Base-by-base conservation (phyloP, 2,797 vertebrate genomes). In the Dryobates pubescens region DNA sequence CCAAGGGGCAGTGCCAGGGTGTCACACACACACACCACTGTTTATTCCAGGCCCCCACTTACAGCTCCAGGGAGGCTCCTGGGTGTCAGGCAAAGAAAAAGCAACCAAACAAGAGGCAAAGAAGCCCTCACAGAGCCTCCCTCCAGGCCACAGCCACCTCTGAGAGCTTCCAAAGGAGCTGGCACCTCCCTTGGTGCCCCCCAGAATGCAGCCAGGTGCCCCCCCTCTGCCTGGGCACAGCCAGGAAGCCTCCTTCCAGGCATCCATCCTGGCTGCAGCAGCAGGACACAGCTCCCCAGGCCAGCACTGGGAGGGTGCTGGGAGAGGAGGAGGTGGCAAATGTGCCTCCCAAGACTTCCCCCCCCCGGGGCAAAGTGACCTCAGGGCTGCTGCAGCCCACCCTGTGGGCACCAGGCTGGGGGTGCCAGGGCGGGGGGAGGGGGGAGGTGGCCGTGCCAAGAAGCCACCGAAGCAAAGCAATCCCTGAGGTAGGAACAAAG, bases 401-500 rank as follows among this genome's bases (percentile, higher is more conserved):
- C 47, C 47, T 49, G 47, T 22, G 47, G 47, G 47, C 47, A 23
- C 45, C 45, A 47, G 17, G 19, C 45, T 22, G 38, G 47, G 47
- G 47, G 47, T 49, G 47, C 10, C 47, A 49, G 47, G 47, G 47
- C 19, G 47, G 47, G 45, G 47, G 38, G 36, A 38, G 7, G 24
- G 24, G 51, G 51, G 26, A 54, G 53, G 3, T 18, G 54, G 54
- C 54, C 18, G 54, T 27, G 1, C 15, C 4, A 49, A 68, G 71
- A 59, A 26, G 29, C 17, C 51, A 9, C 20, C 6, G 12, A 41
- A n/a, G 24, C 45, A 17, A n/a, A 77, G 49, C 86, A 49, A 71
- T 71, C 82, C 36, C 78, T 90, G 92, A 95, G 94, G 94, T 92
- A 94, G 94, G 88, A 92, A 86, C 9, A 41, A 82, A 59, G 14